Conservation (phyloP, 1,140 invertebrate genomes). For the Danaus plexippus region DNA sequence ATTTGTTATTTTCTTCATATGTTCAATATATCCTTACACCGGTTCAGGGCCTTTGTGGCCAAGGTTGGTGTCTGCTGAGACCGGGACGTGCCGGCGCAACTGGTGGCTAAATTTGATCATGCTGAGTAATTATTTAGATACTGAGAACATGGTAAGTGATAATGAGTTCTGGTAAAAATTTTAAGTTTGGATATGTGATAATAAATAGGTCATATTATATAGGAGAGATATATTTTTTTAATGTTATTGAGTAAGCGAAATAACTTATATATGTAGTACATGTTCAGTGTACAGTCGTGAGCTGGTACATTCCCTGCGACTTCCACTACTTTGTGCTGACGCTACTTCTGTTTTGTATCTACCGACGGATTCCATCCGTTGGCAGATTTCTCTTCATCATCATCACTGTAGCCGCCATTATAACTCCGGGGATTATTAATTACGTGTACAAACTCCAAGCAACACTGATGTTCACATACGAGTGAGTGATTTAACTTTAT, state of each 20-base stretch:
- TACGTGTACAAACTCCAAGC: slow-evolving; percentile 62
- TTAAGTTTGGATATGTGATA: background rate
- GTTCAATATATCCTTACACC: slow-evolving; percentile 39
- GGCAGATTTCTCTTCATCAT: slow-evolving; percentile 34
- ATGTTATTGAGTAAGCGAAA: too few species aligned
- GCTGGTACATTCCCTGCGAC: slow-evolving; percentile 85
- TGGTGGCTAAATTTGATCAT: slow-evolving; percentile 81
- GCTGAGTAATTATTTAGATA: slow-evolving; percentile 72
- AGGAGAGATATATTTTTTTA: too few species aligned
- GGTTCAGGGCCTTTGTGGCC: slow-evolving; percentile 55
- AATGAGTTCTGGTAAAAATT: background rate
- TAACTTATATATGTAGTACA: too few species aligned
- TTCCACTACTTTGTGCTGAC: slow-evolving; percentile 81
- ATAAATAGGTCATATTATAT: too few species aligned
- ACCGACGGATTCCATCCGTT: slow-evolving; percentile 43
- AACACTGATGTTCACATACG: slow-evolving; percentile 68
- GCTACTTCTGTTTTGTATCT: slow-evolving; percentile 72
- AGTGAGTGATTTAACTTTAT: slow-evolving; percentile 41
- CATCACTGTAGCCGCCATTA: slow-evolving; percentile 33
- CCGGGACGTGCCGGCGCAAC: slow-evolving; percentile 71
- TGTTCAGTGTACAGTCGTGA: slow-evolving; percentile 78
- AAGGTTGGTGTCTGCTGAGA: slow-evolving; percentile 42
- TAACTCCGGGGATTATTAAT: slow-evolving; percentile 65
- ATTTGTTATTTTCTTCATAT: slow-evolving; percentile 41
- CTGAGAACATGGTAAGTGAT: slow-evolving; percentile 45